A percentile compares a stretch with the other conserved stretches of the same genome.
Evolutionary conservation across 2,888 invertebrate species (phyloP).

Genomic region (Netelia inedita): DNA sequence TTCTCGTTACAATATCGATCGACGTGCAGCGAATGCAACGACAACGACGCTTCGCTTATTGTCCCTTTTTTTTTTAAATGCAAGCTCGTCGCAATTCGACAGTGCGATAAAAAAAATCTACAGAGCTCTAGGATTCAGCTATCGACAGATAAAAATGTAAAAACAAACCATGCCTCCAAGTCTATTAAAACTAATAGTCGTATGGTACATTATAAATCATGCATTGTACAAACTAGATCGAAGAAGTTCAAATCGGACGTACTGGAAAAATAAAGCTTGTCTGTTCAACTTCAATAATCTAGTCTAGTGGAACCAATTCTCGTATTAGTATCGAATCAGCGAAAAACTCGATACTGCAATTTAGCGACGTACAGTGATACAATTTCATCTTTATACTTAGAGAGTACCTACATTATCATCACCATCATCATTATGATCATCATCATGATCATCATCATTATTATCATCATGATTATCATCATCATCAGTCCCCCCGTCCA

Average conservation of each 20-base stretch:
- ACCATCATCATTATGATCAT: too few species aligned
- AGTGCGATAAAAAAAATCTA: constrained; percentile 42
- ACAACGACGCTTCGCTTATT: constrained; percentile 46
- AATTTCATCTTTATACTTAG: neutral
- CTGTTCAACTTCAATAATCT: constrained; percentile 35
- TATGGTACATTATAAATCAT: constrained; percentile 71
- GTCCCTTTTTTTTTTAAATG: constrained; percentile 27
- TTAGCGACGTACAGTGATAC: constrained; percentile 28
- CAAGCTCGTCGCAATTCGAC: constrained; percentile 50
- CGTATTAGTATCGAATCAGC: constrained; percentile 60
- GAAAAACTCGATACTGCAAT: constrained; percentile 41
- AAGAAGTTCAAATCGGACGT: constrained; percentile 61
- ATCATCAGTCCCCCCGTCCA: constrained; percentile 42
- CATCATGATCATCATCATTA: too few species aligned
- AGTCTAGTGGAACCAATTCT: constrained; percentile 71
- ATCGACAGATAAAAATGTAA: constrained; percentile 52
- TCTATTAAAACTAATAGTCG: constrained; percentile 56
- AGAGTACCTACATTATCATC: constrained; percentile 11
- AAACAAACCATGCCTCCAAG: constrained; percentile 73
- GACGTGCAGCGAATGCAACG: constrained; percentile 64
- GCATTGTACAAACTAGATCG: constrained; percentile 71
- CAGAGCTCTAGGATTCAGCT: constrained; percentile 41
- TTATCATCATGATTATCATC: too few species aligned
- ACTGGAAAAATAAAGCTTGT: constrained; percentile 83
- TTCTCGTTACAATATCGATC: constrained; percentile 49